Conservation (phyloP, 2,888 invertebrate genomes). For the Cantharis flavilabris region DNA sequence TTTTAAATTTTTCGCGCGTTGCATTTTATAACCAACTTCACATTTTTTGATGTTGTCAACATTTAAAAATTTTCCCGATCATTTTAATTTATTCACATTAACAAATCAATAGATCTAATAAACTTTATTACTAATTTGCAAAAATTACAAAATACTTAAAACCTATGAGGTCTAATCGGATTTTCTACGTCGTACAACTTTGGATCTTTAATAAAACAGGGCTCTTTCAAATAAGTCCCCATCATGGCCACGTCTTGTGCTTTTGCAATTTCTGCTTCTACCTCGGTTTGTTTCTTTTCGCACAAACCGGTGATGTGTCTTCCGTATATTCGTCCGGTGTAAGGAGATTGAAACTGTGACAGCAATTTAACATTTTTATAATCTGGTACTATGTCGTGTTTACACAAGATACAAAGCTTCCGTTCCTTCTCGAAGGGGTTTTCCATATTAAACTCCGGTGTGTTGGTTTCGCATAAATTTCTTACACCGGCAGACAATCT, state of each 20-base stretch:
- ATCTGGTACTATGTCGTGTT: slow-evolving; percentile 77
- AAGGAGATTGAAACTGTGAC: slow-evolving; percentile 95
- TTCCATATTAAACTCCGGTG: slow-evolving; percentile 64
- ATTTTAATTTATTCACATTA: no score
- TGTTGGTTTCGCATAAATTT: slow-evolving; percentile 40
- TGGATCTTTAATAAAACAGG: slow-evolving; percentile 83
- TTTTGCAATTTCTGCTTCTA: slow-evolving; percentile 75
- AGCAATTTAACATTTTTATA: slow-evolving; percentile 91
- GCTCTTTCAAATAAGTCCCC: slow-evolving; percentile 81
- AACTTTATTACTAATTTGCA: neutral
- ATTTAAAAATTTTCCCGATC: no score
- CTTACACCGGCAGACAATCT: neutral
- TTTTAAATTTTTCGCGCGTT: neutral
- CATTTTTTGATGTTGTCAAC: no score
- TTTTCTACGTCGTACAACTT: slow-evolving; percentile 87
- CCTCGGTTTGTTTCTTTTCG: slow-evolving; percentile 72
- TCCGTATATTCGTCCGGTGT: slow-evolving; percentile 91
- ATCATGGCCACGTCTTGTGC: slow-evolving; percentile 82
- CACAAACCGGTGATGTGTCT: slow-evolving; percentile 94
- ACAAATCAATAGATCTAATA: neutral
- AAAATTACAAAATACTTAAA: slow-evolving; percentile 60
- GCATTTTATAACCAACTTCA: neutral
- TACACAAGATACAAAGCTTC: slow-evolving; percentile 80
- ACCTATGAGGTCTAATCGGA: slow-evolving; percentile 79
- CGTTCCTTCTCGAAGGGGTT: slow-evolving; percentile 83